Evolutionary conservation across 2,888 invertebrate species (phyloP).

Genomic region (Serrognathus titanus): DNA sequence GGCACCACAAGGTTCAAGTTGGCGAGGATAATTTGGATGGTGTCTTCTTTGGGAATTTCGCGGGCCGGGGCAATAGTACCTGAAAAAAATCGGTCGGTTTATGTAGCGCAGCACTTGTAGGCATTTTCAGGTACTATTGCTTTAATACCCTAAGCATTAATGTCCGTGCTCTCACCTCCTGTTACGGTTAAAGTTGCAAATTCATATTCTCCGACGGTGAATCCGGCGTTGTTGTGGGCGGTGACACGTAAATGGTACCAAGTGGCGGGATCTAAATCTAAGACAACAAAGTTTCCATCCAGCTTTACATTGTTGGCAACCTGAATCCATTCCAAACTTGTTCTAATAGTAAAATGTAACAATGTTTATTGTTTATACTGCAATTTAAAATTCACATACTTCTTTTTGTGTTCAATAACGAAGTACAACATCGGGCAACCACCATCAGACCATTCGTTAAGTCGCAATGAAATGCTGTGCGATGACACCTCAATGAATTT

Average conservation of each 20-base stretch:
- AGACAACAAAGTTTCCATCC: slow-evolving; percentile 83
- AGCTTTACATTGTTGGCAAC: slow-evolving; percentile 91
- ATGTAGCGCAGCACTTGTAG: slow-evolving; percentile 2
- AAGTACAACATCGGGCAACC: slow-evolving; percentile 95
- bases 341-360: slow-evolving; percentile 52
- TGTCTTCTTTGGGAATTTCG: slow-evolving; percentile 80
- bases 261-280: slow-evolving; percentile 88
- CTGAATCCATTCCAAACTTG: slow-evolving; percentile 88
- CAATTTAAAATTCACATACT: no score
- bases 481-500: slow-evolving; percentile 90
- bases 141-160: slow-evolving; percentile 9
- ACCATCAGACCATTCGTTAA: slow-evolving; percentile 91
- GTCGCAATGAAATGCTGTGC: slow-evolving; percentile 87
- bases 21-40: slow-evolving; percentile 81
- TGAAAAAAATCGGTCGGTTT: slow-evolving; percentile 57
- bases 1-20: slow-evolving; percentile 93
- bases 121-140: slow-evolving; percentile 50
- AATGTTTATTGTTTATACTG: no score
- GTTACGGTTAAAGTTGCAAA: slow-evolving; percentile 92
- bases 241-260: slow-evolving; percentile 92
- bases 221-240: slow-evolving; percentile 93
- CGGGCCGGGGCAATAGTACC: slow-evolving; percentile 92
- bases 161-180: slow-evolving; percentile 70
- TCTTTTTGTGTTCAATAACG: slow-evolving; percentile 91
- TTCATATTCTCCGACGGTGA: slow-evolving; percentile 91